Percentiles rank a stretch among this genome's conserved stretches.
Conservation (phyloP, 1,140 invertebrate genomes). For the Danaus plexippus region DNA sequence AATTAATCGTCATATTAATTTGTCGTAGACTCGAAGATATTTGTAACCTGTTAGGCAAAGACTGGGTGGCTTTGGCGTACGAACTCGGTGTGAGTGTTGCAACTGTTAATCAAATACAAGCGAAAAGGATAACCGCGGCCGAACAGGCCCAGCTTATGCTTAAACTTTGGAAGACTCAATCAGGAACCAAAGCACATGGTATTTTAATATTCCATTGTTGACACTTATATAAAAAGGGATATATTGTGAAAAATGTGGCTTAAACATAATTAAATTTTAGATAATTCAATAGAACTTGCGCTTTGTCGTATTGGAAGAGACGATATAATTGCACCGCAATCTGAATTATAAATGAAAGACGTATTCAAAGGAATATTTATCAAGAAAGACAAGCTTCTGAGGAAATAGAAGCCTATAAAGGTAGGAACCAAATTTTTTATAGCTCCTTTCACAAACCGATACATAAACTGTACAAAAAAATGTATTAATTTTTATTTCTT, state of each 20-base stretch:
- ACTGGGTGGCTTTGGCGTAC: slow-evolving; percentile 91
- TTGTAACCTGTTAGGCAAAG: slow-evolving; percentile 90
- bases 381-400: slow-evolving; percentile 73
- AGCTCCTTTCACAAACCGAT: not conserved
- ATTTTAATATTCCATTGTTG: slow-evolving; percentile 18
- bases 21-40: slow-evolving; percentile 86
- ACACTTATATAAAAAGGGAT: too few relatives aligned
- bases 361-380: slow-evolving; percentile 78
- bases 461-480: not conserved
- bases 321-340: slow-evolving; percentile 93
- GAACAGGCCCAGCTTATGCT: slow-evolving; percentile 96
- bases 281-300: slow-evolving; percentile 90
- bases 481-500: slow-evolving; percentile 5
- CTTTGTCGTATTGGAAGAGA: slow-evolving; percentile 90
- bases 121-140: slow-evolving; percentile 85
- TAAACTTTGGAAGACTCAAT: slow-evolving; percentile 83
- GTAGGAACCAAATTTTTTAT: slow-evolving; percentile 22
- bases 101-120: slow-evolving; percentile 86
- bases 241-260: too few relatives aligned
- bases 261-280: slow-evolving; percentile 47
- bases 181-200: slow-evolving; percentile 84
- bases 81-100: slow-evolving; percentile 89
- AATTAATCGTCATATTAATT: too few relatives aligned
- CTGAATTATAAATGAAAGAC: slow-evolving; percentile 88
- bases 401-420: slow-evolving; percentile 69